A percentile compares a stretch with the other conserved stretches of the same genome.
Conservation (phyloP, 2,113 vertebrate genomes). For the Ophiodon elongatus region DNA sequence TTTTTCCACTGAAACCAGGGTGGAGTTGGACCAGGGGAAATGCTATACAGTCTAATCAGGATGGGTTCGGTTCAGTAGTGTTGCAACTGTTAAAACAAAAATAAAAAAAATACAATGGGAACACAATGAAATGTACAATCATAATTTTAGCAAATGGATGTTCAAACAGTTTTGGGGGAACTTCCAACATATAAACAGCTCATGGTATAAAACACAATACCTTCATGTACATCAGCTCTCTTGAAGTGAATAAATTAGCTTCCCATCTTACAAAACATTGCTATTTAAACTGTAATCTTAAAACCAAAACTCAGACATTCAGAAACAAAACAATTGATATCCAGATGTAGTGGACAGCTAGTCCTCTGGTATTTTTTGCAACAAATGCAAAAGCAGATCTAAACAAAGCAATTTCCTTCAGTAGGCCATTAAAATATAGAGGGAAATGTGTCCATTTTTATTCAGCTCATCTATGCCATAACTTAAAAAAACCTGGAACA, state of each 20-base stretch:
- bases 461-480: slow-evolving; percentile 2
- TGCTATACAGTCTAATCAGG: too few relatives aligned
- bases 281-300: background rate
- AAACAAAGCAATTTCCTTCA: background rate
- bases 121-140: too few relatives aligned
- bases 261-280: background rate
- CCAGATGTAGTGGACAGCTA: background rate
- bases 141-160: background rate
- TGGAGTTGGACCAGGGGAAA: too few relatives aligned
- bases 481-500: slow-evolving; percentile 10
- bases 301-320: background rate
- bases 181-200: too few relatives aligned
- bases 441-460: slow-evolving; percentile 10
- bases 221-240: background rate
- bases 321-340: background rate
- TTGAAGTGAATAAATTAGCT: background rate
- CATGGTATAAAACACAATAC: background rate
- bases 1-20: too few relatives aligned
- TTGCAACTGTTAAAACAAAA: too few relatives aligned
- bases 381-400: background rate
- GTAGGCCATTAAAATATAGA: background rate
- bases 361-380: background rate
- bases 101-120: too few relatives aligned
- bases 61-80: too few relatives aligned
- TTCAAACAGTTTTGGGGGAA: background rate